Evolutionary conservation across 2,888 invertebrate genomes (phyloP), one percentile per base, ranked within the genome.

Genomic region (Diabrotica balteata): DNA sequence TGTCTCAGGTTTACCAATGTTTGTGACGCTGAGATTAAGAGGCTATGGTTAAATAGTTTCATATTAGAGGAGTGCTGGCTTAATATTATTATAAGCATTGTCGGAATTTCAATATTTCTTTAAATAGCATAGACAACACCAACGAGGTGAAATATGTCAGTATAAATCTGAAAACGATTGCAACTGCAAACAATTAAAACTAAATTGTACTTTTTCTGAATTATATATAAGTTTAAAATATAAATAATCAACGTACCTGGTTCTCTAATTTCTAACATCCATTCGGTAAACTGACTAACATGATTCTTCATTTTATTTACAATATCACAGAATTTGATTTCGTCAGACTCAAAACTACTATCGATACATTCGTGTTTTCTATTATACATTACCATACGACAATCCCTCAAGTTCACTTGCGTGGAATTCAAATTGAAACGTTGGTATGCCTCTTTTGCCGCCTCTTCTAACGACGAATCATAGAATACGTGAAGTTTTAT

Each of bases 331-430:
- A 85, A 84, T 74, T 78, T 83, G 55, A 86, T 84, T 6, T 87
- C 82, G 52, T 89, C 88, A 58, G 85, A 87, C 70, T 91, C 91
- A 77, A 90, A 91, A 66, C 90, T 92, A 69, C 87, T 86, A 70
- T 91, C 88, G 43, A 93, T 88, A 8, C 88, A 86, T 71, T 91
- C 90, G 67, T 86, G 86, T 55, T 84, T 82, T 63, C 87, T 87
- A 77, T 92, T 89, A 77, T 90, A 94, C 64, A 87, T 88, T 22
- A 93, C 92, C 43, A 94, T 84, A 7, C 93, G 88, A 77, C 91
- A 92, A 71, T 90, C 88, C 60, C 89, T 87, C n/a, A 89, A 75
- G 4, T 89, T 87, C 1, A 90, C 88, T 67, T 87, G 79, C 32
- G 84, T 83, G 7, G 58, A 58, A 43, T 43, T 89, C 87, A 49